These are phyloP conservation scores for Mus caroli DNA, from an alignment of 2,797 vertebrate genomes.

Conservation along the genomic window DNA sequence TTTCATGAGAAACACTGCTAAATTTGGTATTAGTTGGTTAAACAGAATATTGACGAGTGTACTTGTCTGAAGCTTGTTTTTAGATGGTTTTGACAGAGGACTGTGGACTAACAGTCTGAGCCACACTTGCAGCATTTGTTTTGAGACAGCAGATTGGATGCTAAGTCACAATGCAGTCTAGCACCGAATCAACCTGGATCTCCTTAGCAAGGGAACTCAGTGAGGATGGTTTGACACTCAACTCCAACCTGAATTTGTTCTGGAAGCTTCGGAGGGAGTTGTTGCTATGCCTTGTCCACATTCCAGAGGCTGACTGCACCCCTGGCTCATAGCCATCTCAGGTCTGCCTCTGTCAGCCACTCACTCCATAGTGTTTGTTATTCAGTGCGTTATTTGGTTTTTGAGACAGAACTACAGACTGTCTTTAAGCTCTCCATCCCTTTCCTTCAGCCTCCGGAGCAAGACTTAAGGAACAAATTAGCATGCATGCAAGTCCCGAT, in stretches of 20 bases:
- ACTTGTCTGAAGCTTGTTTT: background rate
- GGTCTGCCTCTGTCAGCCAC: background rate
- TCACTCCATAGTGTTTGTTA: background rate
- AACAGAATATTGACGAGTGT: background rate
- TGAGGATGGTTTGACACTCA: background rate
- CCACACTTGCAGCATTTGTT: background rate
- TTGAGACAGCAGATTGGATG: background rate
- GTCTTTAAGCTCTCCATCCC: background rate
- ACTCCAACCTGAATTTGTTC: background rate
- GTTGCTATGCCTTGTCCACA: background rate
- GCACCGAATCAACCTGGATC: background rate
- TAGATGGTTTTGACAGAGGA: conserved; percentile 18
- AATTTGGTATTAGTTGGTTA: background rate
- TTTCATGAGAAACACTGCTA: background rate
- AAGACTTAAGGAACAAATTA: background rate
- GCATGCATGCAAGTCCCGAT: background rate
- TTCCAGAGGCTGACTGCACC: background rate
- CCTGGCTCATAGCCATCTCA: background rate
- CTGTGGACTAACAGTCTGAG: background rate
- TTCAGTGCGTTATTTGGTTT: background rate
- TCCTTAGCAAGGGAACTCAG: background rate
- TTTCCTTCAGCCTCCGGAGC: background rate
- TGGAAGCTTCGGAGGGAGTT: too few relatives aligned
- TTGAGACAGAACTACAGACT: background rate
- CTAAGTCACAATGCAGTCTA: background rate